phyloP scores from a whole-genome alignment of 2,113 vertebrate species.

The Tricholaema leucomelas region DNA sequence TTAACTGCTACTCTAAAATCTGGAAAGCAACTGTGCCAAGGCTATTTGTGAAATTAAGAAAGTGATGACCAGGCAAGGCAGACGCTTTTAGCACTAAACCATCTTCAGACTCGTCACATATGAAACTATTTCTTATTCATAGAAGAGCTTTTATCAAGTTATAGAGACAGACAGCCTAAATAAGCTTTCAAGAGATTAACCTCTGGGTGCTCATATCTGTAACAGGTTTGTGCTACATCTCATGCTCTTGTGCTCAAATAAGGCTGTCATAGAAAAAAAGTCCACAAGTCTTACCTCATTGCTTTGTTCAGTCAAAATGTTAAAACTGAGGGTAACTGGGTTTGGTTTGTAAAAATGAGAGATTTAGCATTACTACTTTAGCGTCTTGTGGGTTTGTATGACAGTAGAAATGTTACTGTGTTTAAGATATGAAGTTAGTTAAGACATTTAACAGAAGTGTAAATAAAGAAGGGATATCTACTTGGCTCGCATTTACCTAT shows the following conservation, averaged over 20 bases:
- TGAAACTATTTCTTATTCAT: conserved; percentile 12
- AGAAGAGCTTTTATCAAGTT: conserved; percentile 9
- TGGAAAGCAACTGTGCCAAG: neutral
- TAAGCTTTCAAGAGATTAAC: neutral
- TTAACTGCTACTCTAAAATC: neutral
- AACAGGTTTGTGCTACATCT: neutral
- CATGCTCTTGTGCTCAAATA: neutral
- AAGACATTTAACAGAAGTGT: neutral
- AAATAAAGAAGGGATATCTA: neutral
- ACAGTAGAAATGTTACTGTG: neutral
- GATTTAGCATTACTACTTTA: neutral
- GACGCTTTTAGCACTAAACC: conserved; percentile 2
- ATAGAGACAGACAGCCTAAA: neutral
- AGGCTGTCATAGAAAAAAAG: neutral
- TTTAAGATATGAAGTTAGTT: neutral
- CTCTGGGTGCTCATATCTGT: neutral
- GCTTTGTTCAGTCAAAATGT: neutral
- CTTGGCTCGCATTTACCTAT: neutral
- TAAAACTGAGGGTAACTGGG: neutral
- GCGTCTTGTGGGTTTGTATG: neutral
- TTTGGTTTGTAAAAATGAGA: neutral
- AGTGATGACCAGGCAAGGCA: neutral
- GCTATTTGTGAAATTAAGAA: conserved; percentile 3
- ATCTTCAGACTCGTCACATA: neutral
- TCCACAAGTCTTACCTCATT: neutral